Percentiles rank a stretch among this genome's conserved stretches.
phyloP scores from a whole-genome alignment of 2,113 vertebrate species.

The Stomatorhinus ivindoensis region DNA sequence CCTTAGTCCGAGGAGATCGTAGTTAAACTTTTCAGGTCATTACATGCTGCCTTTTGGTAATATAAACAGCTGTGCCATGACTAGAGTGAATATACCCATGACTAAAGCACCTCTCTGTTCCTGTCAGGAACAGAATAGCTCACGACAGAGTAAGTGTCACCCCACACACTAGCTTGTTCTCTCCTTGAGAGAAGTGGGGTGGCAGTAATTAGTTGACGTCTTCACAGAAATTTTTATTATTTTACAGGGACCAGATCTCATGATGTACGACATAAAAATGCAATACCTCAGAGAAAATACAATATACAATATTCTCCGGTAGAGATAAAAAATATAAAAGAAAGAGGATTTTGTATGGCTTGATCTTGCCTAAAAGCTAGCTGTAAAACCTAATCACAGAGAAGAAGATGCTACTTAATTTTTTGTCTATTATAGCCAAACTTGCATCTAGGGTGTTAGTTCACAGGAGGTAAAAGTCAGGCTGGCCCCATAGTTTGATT shows the following conservation, averaged over 20 bases:
- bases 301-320: too few relatives aligned
- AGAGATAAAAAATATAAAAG: neutral
- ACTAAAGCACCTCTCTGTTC: conserved; percentile 12
- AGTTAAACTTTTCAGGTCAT: conserved; percentile 60
- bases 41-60: conserved; percentile 59
- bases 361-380: neutral
- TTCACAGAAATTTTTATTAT: neutral
- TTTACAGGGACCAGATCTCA: neutral
- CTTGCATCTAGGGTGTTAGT: neutral
- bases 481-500: neutral
- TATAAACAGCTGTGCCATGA: conserved; percentile 56
- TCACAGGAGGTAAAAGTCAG: neutral
- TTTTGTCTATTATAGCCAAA: neutral
- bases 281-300: neutral
- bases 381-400: neutral
- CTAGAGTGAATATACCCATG: conserved; percentile 52
- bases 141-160: neutral
- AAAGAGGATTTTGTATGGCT: neutral
- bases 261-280: neutral
- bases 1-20: conserved; percentile 47
- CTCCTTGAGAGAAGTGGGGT: neutral
- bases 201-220: neutral
- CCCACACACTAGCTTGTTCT: neutral
- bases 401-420: conserved; percentile 34
- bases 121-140: neutral